These are phyloP conservation scores for Upupa epops DNA, from an alignment of 2,113 vertebrate genomes.

Conservation along the genomic window DNA sequence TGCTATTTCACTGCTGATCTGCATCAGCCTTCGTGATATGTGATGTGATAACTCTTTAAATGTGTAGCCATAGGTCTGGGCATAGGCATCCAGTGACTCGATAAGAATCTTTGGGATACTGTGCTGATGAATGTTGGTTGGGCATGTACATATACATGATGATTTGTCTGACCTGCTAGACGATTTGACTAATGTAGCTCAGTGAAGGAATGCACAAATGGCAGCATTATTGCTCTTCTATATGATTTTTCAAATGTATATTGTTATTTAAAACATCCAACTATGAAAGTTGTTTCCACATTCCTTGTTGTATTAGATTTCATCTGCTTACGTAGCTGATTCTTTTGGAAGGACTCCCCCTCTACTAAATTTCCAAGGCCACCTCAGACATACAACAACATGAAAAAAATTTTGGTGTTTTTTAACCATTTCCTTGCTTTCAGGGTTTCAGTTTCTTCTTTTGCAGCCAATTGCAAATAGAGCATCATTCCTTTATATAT, in stretches of 20 bases:
- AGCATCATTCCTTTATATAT: not conserved
- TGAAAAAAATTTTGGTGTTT: not conserved
- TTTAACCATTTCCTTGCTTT: not conserved
- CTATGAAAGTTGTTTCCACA: not conserved
- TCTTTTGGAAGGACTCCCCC: not conserved
- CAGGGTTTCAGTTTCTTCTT: not conserved
- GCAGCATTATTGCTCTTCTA: not conserved
- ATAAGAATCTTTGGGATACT: not conserved
- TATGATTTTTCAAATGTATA: not conserved
- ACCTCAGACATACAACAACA: not conserved
- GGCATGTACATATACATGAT: not conserved
- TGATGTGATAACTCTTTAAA: not conserved
- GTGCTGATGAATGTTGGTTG: rapidly evolving
- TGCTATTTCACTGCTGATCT: not conserved
- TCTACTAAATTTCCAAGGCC: not conserved
- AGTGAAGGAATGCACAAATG: not conserved
- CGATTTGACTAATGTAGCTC: not conserved
- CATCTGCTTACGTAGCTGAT: not conserved
- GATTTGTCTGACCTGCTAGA: not conserved
- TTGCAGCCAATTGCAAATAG: not conserved
- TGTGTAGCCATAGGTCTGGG: not conserved
- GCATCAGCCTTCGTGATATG: not conserved
- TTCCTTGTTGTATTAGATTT: not conserved
- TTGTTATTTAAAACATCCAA: not conserved
- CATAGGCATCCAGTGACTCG: not conserved